These are phyloP conservation scores for Gila orcuttii DNA, from an alignment of 2,113 vertebrate species.

Conservation along the genomic window DNA sequence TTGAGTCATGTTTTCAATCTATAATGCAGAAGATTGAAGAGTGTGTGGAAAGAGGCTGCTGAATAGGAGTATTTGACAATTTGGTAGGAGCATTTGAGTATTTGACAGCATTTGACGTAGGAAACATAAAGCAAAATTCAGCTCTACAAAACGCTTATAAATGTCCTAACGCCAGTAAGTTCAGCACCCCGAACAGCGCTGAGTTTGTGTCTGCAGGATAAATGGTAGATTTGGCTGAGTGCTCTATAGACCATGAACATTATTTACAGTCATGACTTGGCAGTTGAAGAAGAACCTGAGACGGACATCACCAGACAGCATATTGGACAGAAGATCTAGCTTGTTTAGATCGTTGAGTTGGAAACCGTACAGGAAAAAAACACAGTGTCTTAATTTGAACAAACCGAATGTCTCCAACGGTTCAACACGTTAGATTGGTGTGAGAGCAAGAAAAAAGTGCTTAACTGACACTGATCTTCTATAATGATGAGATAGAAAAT, in stretches of 20 bases:
- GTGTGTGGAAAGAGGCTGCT: background rate
- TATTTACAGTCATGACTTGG: slow-evolving; percentile 10
- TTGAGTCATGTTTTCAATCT: slow-evolving; percentile 43
- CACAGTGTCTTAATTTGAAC: background rate
- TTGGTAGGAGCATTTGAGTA: background rate
- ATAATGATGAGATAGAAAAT: background rate
- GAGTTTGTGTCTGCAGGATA: slow-evolving; percentile 33
- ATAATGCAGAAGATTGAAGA: slow-evolving; percentile 1
- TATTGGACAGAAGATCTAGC: background rate
- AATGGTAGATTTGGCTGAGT: slow-evolving; percentile 17
- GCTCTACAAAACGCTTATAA: background rate
- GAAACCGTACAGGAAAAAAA: background rate
- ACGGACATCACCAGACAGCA: background rate
- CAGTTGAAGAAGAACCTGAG: background rate
- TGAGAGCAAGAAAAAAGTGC: background rate
- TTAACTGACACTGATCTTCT: slow-evolving; percentile 24
- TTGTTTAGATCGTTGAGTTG: background rate
- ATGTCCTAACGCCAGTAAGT: slow-evolving; percentile 32
- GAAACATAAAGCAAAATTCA: background rate
- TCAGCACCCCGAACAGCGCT: slow-evolving; percentile 67
- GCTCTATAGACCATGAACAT: slow-evolving; percentile 7
- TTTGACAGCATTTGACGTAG: background rate
- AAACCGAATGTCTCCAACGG: background rate
- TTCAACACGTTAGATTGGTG: background rate
- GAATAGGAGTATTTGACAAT: background rate